These are phyloP conservation scores for Amazona vittata DNA, from an alignment of 2,113 vertebrate genomes.

Conservation along the genomic window DNA sequence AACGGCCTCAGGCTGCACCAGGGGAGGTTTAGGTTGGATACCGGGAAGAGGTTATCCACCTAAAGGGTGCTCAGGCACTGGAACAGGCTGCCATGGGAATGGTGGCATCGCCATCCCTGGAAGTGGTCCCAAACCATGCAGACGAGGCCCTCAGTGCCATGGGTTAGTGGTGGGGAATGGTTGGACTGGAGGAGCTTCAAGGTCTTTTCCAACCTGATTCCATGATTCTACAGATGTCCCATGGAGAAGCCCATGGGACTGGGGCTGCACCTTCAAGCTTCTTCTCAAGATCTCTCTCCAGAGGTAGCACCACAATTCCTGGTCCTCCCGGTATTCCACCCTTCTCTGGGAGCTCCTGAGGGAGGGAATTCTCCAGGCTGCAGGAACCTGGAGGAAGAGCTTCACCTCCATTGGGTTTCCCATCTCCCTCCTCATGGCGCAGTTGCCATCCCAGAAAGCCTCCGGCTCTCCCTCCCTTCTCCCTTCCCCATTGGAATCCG, in stretches of 20 bases:
- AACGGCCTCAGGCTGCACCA: background rate
- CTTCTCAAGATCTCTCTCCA: background rate
- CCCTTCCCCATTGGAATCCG: background rate
- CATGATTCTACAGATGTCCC: background rate
- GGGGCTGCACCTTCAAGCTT: background rate
- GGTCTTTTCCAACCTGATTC: background rate
- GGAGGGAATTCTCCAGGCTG: background rate
- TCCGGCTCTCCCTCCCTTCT: background rate
- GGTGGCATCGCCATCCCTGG: background rate
- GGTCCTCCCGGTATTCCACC: rapidly evolving
- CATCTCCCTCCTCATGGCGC: background rate
- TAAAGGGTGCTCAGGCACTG: background rate
- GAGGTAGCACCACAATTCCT: too few species aligned
- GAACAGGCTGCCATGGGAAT: background rate
- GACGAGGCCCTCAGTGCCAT: background rate
- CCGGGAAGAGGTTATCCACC: background rate
- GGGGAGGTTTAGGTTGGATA: background rate
- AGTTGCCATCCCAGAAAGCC: background rate
- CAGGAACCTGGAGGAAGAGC: background rate
- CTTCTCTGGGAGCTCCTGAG: background rate
- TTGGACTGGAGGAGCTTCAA: background rate
- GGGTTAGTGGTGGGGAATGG: background rate
- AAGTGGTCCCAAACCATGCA: background rate
- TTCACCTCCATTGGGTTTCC: background rate
- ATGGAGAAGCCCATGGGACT: background rate